Conservation (phyloP, 2,113 vertebrate genomes). For the Nansenia antarctica region DNA sequence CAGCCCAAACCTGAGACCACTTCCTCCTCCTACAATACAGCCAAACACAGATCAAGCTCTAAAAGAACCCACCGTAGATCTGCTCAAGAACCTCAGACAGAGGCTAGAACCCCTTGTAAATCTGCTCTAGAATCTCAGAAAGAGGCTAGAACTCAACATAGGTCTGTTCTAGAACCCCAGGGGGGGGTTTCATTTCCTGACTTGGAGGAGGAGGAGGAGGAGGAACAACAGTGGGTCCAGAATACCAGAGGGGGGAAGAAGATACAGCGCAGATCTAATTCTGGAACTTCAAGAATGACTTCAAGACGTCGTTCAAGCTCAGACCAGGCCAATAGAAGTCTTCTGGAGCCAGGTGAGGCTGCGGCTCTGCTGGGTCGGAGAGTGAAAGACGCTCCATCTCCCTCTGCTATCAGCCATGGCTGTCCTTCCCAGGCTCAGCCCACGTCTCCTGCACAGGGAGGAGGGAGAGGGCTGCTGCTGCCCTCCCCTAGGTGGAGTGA, state of each 20-base stretch:
- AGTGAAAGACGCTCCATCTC: no score
- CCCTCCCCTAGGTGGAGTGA: constrained; percentile 9
- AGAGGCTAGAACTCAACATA: constrained; percentile 36
- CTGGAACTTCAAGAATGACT: constrained; percentile 41
- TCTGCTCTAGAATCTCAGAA: constrained; percentile 19
- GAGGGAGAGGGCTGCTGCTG: constrained; percentile 26
- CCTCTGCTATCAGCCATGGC: constrained; percentile 38
- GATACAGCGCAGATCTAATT: constrained; percentile 57
- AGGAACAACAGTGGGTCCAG: no score
- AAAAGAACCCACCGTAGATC: constrained; percentile 15
- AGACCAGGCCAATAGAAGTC: constrained; percentile 43
- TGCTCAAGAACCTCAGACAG: constrained; percentile 31
- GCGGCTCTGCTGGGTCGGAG: constrained; percentile 38
- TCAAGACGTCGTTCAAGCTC: constrained; percentile 48
- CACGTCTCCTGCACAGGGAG: constrained; percentile 44
- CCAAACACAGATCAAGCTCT: background rate
- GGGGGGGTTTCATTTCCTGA: constrained; percentile 40
- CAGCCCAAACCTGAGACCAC: constrained; percentile 7
- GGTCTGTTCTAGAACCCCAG: constrained; percentile 34
- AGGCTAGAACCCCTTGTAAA: constrained; percentile 22
- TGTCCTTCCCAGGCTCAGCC: constrained; percentile 21
- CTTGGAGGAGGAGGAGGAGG: constrained; percentile 50
- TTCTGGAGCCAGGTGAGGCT: constrained; percentile 51
- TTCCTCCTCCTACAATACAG: constrained; percentile 29
- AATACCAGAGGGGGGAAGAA: constrained; percentile 48